Base-by-base conservation (phyloP, 2,113 vertebrate genomes). In the Pongo abelii region DNA sequence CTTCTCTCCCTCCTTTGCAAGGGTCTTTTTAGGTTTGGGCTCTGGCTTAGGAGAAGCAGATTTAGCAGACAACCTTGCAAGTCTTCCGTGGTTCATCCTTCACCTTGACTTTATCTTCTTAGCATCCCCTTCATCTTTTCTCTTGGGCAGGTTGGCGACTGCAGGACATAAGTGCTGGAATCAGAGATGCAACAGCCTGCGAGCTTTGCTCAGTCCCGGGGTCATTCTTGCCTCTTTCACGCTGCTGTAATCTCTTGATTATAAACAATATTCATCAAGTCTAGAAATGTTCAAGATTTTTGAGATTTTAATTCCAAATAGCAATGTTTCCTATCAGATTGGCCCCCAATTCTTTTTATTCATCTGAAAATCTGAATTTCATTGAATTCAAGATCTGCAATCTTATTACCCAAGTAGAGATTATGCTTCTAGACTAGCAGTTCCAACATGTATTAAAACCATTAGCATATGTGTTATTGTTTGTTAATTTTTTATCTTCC, bases 341-440 rank as follows among this genome's bases (percentile, higher is more conserved):
- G 74, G 23, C 3, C 32, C 52, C 35, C 8, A 23, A 40, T 86
- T 64, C 7, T 86, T 93, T 84, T 72, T 59, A 86, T 84, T 96
- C 69, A 79, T 74, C 46, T 89, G 78, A 93, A 93, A 91, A 92
- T 86, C 32, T 80, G 59, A 61, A 84, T 84, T 89, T 92, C 32
- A 40, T 70, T 91, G 57, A 69, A 74, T 43, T 94, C 25, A 18
- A 84, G n/a, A 77, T 88, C 43, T 79, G 1, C 1, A 25, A 1
- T 59, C 79, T 94, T 61, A 57, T 85, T 40, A 77, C 25, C 18
- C n/a, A 72, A 85, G 6, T 95, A 13, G 46, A 92, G 40, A 84
- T 84, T 59, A 67, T 90, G 50, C 10, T 55, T 96, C 12, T 80
- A 84, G 75, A 94, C 43, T 46, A 64, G 30, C 8, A 77, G 25